phyloP scores from a whole-genome alignment of 2,888 invertebrate species.

The Lutraria lutraria region DNA sequence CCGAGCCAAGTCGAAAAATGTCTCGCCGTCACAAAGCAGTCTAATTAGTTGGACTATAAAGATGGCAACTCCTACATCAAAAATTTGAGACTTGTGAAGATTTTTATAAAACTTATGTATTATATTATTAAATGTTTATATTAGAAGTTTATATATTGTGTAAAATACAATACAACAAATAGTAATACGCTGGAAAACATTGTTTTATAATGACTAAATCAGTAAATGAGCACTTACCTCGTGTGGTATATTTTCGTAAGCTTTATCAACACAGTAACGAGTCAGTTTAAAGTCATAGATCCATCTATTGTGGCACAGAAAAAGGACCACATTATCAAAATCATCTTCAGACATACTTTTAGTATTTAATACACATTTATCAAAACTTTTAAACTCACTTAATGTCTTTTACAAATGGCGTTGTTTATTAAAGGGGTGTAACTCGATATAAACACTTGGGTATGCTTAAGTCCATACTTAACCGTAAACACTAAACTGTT shows the following conservation, averaged over 20 bases:
- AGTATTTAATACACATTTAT: neutral
- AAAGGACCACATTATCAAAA: constrained; percentile 56
- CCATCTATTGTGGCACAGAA: constrained; percentile 77
- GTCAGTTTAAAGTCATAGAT: constrained; percentile 83
- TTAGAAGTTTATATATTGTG: too few relatives aligned
- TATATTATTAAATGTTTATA: too few relatives aligned
- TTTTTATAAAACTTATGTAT: too few relatives aligned
- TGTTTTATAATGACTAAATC: too few relatives aligned
- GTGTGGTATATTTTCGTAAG: constrained; percentile 75
- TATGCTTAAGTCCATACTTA: neutral
- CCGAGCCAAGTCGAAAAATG: too few relatives aligned
- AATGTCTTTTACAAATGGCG: constrained; percentile 3
- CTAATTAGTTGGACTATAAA: too few relatives aligned
- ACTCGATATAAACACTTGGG: neutral
- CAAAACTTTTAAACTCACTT: neutral
- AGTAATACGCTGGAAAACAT: too few relatives aligned
- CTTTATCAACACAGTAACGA: constrained; percentile 75
- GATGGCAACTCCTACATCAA: too few relatives aligned
- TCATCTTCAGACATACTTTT: neutral
- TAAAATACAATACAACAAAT: too few relatives aligned
- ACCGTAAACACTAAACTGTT: neutral
- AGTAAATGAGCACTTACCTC: too few relatives aligned
- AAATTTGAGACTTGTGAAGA: too few relatives aligned
- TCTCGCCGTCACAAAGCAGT: too few relatives aligned
- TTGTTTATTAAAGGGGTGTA: neutral